Evolutionary conservation across 2,888 invertebrate species (phyloP).

Genomic region (Hirtodrosophila duncani): DNA sequence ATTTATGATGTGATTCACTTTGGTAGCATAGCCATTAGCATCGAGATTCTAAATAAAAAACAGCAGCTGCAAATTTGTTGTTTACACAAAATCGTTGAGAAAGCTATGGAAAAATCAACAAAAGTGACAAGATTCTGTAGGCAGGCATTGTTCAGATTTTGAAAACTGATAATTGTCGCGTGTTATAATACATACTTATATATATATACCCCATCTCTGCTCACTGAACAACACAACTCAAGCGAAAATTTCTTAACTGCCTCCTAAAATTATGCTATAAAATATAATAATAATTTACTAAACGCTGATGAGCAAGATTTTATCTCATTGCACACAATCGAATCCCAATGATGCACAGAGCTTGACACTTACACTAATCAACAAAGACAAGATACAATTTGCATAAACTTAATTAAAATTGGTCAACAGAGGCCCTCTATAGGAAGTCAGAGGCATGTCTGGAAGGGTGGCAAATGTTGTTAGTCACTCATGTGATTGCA

Average conservation of each 20-base stretch:
- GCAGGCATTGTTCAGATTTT: too few species aligned
- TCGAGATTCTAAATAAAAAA: too few species aligned
- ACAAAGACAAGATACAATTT: slow-evolving; percentile 30
- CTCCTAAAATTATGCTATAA: slow-evolving; percentile 28
- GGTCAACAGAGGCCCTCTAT: slow-evolving; percentile 12
- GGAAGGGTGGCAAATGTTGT: background rate
- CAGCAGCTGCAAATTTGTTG: slow-evolving; percentile 14
- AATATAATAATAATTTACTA: too few species aligned
- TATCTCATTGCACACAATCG: slow-evolving; percentile 34
- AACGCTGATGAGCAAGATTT: too few species aligned
- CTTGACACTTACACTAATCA: slow-evolving; percentile 12
- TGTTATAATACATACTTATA: too few species aligned
- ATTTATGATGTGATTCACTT: slow-evolving; percentile 16
- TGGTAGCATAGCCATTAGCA: slow-evolving; percentile 30
- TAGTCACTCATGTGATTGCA: slow-evolving; percentile 17
- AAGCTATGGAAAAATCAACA: background rate
- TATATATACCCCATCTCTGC: too few species aligned
- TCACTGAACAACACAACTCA: background rate
- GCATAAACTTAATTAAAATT: slow-evolving; percentile 55
- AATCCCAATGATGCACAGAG: slow-evolving; percentile 12
- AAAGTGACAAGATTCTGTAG: too few species aligned
- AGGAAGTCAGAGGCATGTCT: background rate
- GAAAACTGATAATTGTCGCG: too few species aligned
- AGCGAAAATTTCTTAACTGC: background rate
- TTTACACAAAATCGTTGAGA: slow-evolving; percentile 6